These are phyloP conservation scores for Sarotherodon lohbergeri DNA, from an alignment of 2,113 vertebrate species.

Conservation along the genomic window DNA sequence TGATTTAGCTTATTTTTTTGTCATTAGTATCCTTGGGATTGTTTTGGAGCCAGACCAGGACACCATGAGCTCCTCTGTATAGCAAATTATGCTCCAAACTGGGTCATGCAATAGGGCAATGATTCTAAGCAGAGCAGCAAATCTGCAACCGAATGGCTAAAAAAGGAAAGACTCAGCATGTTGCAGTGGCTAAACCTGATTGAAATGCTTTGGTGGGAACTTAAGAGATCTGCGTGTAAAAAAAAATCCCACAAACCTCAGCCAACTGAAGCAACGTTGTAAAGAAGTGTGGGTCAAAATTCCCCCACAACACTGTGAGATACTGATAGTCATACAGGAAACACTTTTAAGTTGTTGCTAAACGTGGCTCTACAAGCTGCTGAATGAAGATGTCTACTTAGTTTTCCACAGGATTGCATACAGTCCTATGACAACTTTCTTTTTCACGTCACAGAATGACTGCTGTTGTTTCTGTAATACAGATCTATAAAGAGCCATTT, in stretches of 20 bases:
- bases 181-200: background rate
- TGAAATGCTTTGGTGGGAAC: background rate
- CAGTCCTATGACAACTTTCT: background rate
- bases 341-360: background rate
- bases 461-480: background rate
- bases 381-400: background rate
- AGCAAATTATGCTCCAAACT: background rate
- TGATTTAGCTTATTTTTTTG: background rate
- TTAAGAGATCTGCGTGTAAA: background rate
- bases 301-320: background rate
- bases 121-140: background rate
- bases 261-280: background rate
- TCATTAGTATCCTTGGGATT: background rate
- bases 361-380: background rate
- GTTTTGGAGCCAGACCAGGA: background rate
- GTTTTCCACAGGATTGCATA: background rate
- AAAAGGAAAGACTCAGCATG: background rate
- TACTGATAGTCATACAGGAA: background rate
- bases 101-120: background rate
- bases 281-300: background rate
- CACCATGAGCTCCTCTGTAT: background rate
- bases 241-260: background rate
- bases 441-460: background rate
- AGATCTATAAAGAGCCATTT: background rate
- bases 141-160: background rate